Percentiles rank a stretch among this genome's conserved stretches.
Evolutionary conservation across 2,113 vertebrate species (phyloP).

Genomic region (Entelurus aequoreus): DNA sequence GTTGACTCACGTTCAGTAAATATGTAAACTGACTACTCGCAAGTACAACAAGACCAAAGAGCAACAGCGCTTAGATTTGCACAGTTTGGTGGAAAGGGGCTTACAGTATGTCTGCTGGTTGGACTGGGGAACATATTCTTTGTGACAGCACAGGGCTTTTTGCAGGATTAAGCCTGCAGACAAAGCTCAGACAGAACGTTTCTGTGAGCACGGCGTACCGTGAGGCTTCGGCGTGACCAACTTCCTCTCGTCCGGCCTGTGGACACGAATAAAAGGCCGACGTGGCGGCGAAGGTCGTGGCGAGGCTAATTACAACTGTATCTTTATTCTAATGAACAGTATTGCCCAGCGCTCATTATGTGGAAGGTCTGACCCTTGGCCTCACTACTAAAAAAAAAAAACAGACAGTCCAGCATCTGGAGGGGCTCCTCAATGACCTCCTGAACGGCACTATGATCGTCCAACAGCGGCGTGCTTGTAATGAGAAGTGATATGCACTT

Average conservation of each 20-base stretch:
- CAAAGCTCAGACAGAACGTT: conserved; percentile 15
- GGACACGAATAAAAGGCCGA: too few relatives aligned
- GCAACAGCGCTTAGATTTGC: background rate
- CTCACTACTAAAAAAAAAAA: conserved; percentile 37
- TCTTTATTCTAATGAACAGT: conserved; percentile 18
- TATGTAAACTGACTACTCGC: too few relatives aligned
- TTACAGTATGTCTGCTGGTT: background rate
- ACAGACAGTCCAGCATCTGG: conserved; percentile 52
- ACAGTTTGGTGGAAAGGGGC: background rate
- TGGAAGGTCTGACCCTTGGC: conserved; percentile 30
- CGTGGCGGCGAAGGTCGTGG: conserved; percentile 37
- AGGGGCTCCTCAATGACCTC: conserved; percentile 53
- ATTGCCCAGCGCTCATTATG: conserved; percentile 17
- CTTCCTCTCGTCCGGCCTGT: conserved; percentile 13
- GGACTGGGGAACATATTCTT: background rate
- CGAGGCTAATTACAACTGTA: conserved; percentile 6
- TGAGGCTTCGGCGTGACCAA: conserved; percentile 12
- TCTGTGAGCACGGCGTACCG: conserved; percentile 12
- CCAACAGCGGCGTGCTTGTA: conserved; percentile 22
- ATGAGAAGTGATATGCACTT: conserved; percentile 23
- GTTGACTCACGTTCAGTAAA: too few relatives aligned
- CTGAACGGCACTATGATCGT: conserved; percentile 48
- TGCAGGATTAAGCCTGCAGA: background rate
- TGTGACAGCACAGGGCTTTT: background rate
- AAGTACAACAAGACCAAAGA: background rate